A percentile compares a stretch with the other conserved stretches of the same genome.
These are phyloP conservation scores for Drosophila gaucha DNA, from an alignment of 2,888 invertebrate species.

Conservation along the genomic window DNA sequence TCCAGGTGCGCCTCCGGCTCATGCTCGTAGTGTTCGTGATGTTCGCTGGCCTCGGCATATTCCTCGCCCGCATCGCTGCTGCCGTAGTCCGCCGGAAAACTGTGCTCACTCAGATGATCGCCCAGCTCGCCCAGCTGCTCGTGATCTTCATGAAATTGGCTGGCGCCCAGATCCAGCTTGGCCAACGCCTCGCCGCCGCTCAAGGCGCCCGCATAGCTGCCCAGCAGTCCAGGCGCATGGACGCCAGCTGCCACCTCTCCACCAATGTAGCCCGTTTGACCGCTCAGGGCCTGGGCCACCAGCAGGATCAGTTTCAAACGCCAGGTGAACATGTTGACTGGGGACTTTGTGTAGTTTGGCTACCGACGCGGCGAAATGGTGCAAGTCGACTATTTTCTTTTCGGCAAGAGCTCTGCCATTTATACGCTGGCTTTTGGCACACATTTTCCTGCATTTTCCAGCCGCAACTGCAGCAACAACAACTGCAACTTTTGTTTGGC, in stretches of 20 bases:
- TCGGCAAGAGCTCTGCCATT: conserved; percentile 52
- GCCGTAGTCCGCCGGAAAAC: conserved; percentile 75
- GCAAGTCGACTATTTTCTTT: conserved; percentile 78
- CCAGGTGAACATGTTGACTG: conserved; percentile 45
- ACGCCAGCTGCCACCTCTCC: conserved; percentile 45
- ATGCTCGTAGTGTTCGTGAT: conserved; percentile 57
- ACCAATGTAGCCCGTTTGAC: conserved; percentile 47
- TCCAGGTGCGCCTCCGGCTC: conserved; percentile 35
- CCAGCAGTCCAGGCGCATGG: conserved; percentile 65
- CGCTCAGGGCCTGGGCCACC: conserved; percentile 45
- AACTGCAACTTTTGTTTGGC: conserved; percentile 63
- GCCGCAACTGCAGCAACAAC: conserved; percentile 29
- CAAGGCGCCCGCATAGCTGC: conserved; percentile 67
- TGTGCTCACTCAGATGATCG: conserved; percentile 73
- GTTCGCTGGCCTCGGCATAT: conserved; percentile 68
- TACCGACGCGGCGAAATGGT: conserved; percentile 75
- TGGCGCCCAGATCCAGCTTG: conserved; percentile 50
- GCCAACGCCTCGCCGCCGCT: conserved; percentile 66
- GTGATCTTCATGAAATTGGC: conserved; percentile 38
- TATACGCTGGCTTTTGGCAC: conserved; percentile 64
- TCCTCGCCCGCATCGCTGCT: conserved; percentile 63
- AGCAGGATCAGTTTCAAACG: conserved; percentile 53
- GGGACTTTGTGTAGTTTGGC: not conserved
- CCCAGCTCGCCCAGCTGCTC: conserved; percentile 70
- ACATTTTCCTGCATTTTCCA: conserved; percentile 75